phyloP scores from a whole-genome alignment of 2,888 invertebrate genomes.

The Nemoura dubitans region DNA sequence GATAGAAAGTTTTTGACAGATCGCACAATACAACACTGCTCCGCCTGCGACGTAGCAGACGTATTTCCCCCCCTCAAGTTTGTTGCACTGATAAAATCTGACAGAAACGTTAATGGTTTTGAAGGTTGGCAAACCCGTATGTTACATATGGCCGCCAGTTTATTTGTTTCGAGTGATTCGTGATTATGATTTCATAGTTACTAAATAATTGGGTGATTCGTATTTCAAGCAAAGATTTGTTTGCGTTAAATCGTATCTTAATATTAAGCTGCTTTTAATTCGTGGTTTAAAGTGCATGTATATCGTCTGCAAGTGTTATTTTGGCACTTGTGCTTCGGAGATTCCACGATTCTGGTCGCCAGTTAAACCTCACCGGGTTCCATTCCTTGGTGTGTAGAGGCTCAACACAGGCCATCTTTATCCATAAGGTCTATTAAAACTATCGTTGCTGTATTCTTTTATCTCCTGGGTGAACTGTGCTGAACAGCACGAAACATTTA shows the following conservation, averaged over 20 bases:
- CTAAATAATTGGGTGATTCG: not conserved
- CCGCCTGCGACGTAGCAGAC: not conserved
- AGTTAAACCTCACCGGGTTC: conserved; percentile 12
- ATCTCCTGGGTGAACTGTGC: not conserved
- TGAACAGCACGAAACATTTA: not conserved
- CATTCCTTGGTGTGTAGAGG: not conserved
- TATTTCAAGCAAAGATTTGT: not conserved
- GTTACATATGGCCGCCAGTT: conserved; percentile 12
- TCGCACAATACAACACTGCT: not conserved
- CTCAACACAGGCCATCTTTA: not conserved
- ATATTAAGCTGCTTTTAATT: not conserved
- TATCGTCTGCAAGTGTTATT: not conserved
- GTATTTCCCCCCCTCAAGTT: not conserved
- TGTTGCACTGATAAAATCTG: not conserved
- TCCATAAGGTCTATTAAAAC: not conserved
- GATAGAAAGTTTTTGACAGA: too few species aligned
- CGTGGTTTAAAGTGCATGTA: not conserved
- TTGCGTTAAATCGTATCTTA: not conserved
- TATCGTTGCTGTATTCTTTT: not conserved
- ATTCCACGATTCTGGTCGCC: not conserved
- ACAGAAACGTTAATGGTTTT: not conserved
- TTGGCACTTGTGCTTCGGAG: not conserved
- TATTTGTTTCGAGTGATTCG: not conserved
- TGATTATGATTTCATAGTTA: not conserved
- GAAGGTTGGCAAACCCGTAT: not conserved